A percentile compares a stretch with the other conserved stretches of the same genome.
phyloP scores from a whole-genome alignment of 2,113 vertebrate species.

The Argyrosomus japonicus region DNA sequence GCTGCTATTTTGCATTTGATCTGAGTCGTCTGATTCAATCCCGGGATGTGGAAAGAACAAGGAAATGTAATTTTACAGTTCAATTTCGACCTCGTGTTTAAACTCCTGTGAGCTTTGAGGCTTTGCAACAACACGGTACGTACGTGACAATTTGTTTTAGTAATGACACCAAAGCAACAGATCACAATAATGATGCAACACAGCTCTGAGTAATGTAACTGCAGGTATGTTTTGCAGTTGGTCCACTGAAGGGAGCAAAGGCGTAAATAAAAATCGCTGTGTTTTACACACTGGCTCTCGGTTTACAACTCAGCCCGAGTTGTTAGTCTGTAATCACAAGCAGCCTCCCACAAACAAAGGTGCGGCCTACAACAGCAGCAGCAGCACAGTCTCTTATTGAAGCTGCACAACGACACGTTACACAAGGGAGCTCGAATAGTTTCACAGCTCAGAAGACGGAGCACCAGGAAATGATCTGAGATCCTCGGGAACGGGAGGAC shows the following conservation, averaged over 20 bases:
- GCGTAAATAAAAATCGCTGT: not conserved
- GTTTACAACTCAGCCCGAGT: not conserved
- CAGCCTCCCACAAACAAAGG: slow-evolving; percentile 36
- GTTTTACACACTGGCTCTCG: not conserved
- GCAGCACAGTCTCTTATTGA: slow-evolving; percentile 28
- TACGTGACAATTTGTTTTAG: not conserved
- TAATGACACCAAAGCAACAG: not conserved
- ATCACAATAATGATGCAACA: slow-evolving; percentile 2
- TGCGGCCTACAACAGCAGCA: slow-evolving; percentile 17
- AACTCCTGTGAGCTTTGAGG: not conserved
- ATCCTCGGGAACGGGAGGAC: slow-evolving; percentile 62
- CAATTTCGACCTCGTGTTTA: not conserved
- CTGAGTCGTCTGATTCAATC: slow-evolving; percentile 27
- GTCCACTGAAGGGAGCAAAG: not conserved
- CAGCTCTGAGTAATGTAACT: not conserved
- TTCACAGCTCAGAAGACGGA: slow-evolving; percentile 39
- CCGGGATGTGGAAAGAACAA: not conserved
- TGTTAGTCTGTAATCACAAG: slow-evolving; percentile 20
- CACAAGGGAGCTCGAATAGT: slow-evolving; percentile 32
- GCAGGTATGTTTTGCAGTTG: not conserved
- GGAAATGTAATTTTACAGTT: slow-evolving; percentile 16
- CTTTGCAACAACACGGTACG: not conserved
- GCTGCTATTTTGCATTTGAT: slow-evolving; percentile 51
- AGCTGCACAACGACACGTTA: slow-evolving; percentile 35
- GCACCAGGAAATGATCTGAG: slow-evolving; percentile 75